These are phyloP conservation scores for Perognathus longimembris DNA, from an alignment of 2,113 vertebrate genomes.

Conservation along the genomic window DNA sequence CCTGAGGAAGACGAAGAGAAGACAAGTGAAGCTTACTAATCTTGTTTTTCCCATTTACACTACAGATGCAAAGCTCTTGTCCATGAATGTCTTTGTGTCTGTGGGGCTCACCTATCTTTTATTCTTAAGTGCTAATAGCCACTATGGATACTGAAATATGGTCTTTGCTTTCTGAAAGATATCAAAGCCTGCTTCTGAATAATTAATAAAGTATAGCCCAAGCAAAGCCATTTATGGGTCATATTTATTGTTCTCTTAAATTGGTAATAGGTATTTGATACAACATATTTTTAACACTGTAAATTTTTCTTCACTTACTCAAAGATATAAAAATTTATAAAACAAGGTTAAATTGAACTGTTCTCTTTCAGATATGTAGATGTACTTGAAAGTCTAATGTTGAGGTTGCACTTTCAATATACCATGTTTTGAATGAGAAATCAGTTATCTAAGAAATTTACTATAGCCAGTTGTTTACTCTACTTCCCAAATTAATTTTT, in stretches of 20 bases:
- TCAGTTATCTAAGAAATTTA: conserved; percentile 6
- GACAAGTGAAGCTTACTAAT: not conserved
- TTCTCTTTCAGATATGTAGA: not conserved
- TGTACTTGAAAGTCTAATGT: not conserved
- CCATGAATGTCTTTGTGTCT: not conserved
- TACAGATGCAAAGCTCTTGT: not conserved
- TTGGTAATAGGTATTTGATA: not conserved
- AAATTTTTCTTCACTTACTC: conserved; percentile 44
- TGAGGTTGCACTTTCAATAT: conserved; percentile 21
- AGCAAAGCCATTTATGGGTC: not conserved
- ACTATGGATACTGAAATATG: not conserved
- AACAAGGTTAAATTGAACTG: conserved; percentile 31
- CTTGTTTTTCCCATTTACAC: not conserved
- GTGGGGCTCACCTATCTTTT: not conserved
- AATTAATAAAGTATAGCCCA: conserved; percentile 3
- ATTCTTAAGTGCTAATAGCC: not conserved
- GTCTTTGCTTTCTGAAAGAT: not conserved
- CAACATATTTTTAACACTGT: not conserved
- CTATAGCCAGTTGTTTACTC: not conserved
- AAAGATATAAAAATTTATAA: conserved; percentile 38
- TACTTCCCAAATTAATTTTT: not conserved
- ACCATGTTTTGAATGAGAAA: not conserved
- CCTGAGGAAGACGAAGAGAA: conserved; percentile 84
- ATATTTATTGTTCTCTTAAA: not conserved
- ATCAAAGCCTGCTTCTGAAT: conserved; percentile 19